phyloP scores from a whole-genome alignment of 2,113 vertebrate species.

The Heloderma charlesbogerti region DNA sequence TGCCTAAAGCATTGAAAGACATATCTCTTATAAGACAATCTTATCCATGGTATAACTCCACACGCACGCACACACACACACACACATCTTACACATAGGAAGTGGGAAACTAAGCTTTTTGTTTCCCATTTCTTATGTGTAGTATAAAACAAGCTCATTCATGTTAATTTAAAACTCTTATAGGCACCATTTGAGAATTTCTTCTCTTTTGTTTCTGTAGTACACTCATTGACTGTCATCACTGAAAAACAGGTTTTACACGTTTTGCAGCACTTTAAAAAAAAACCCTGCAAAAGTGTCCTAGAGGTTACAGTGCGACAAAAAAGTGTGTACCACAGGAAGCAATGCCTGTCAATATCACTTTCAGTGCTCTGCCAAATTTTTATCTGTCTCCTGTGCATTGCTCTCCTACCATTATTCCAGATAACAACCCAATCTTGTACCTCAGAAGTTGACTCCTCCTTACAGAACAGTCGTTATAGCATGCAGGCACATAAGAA shows the following conservation, averaged over 20 bases:
- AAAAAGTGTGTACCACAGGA: neutral
- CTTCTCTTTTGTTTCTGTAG: too few relatives aligned
- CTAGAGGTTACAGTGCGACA: neutral
- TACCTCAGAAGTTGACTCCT: conserved; percentile 53
- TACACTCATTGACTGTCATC: neutral
- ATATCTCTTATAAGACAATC: neutral
- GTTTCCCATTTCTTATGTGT: neutral
- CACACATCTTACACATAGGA: neutral
- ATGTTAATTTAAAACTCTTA: too few relatives aligned
- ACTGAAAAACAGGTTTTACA: neutral
- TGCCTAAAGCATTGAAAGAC: neutral
- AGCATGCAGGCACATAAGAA: conserved; percentile 39
- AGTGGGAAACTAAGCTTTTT: neutral
- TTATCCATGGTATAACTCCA: neutral
- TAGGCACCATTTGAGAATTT: too few relatives aligned
- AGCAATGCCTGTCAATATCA: neutral
- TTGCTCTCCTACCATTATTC: neutral
- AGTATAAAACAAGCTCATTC: too few relatives aligned
- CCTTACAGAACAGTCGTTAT: conserved; percentile 41
- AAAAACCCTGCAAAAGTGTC: neutral
- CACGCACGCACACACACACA: too few relatives aligned
- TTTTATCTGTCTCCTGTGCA: neutral
- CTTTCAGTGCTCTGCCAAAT: neutral
- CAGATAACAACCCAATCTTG: conserved; percentile 54
- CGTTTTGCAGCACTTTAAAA: neutral